Base-by-base conservation (phyloP, 2,888 invertebrate species). In the Atrina japonica region DNA sequence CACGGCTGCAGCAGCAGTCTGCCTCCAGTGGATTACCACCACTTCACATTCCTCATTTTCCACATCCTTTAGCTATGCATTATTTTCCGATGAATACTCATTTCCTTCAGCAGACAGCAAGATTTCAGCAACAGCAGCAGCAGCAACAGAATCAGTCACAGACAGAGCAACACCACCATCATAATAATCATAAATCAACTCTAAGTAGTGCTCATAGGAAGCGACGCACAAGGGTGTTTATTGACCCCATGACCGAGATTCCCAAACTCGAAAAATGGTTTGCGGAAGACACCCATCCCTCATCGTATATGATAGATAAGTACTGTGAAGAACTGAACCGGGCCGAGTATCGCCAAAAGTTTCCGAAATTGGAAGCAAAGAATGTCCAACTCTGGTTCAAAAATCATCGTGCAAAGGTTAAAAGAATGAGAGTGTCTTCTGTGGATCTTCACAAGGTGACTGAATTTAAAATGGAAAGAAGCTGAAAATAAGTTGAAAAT, bases 351-450 rank as follows among this genome's bases (percentile, higher is more conserved):
- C 92, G 99, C 88, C 98, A 98, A 92, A 98, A 99, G 91, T 99
- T 99, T 91, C 99, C 99, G 0, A 94, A 97, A n/a, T 93, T 99
- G 76, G 99, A 99, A 91, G 97, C 98, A 50, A 99, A 99, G 92
- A 99, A 99, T 90, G 98, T 99, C 80, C 99, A 99, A 91, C 97
- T 99, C 91, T 99, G 99, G 99, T 99, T 98, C 92, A 98, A 98
- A 91, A 99, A 99, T 90, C 95, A 99, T 50, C 93, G 99, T 69
- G 99, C 99, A 83, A 99, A 99, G 92, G 97, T 97, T 91, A 99
- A 99, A 92, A 93, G 99, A 72, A 93, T 98, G 84, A 75, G 86
- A 53, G 61, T 61, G 1, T 61, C 61, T 14, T 61, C 61, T 29
- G 61, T 61, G 7, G 61, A 61, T 21, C 29, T 61, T 16, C 61